Base-by-base conservation (phyloP, 2,113 vertebrate genomes). In the Neodontobutis hainanensis region DNA sequence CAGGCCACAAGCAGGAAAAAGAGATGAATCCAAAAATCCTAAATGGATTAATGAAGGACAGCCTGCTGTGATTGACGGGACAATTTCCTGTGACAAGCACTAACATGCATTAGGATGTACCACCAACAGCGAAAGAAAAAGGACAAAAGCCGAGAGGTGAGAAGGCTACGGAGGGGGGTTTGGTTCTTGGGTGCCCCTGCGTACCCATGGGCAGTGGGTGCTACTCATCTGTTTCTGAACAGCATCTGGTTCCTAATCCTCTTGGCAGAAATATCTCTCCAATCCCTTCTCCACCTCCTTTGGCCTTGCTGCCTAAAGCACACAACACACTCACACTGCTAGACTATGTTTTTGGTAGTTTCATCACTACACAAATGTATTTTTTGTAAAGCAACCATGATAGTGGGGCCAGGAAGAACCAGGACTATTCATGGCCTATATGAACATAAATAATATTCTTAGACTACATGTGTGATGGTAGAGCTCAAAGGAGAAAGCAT, bases 161-260 rank as follows among this genome's bases (percentile, higher is more conserved):
- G 27, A 15, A 51, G 35, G 12, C 11, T 2, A 11, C 40, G n/a
- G n/a, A 66, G 49, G 51, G 38, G 48, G 32, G 46, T 53, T 74
- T 73, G 32, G 46, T 53, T 74, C 75, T 82, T 35, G 51, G 11
- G 70, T 63, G 53, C 10, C 60, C 63, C 66, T 51, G 11, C 44
- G 70, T 70, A 62, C 40, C 65, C 62, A 64, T 70, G 76, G 76
- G 59, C 77, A 64, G 63, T 44, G 65, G 71, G 61, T 81, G 83
- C 81, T 80, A 62, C 80, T 85, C 36, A 71, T 81, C 77, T 80
- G 75, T 15, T 5, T 79, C 81, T 71, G 67, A 76, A 75, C 81
- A 87, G 82, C 90, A 89, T 89, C 89, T 92, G 89, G 86, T 82
- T 91, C 75, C 64, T 92, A 92, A 92, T 92, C 90, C 90, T 85